A percentile compares a stretch with the other conserved stretches of the same genome.
These are phyloP conservation scores for Melanostoma mellinum DNA, from an alignment of 2,888 invertebrate genomes.

Conservation along the genomic window DNA sequence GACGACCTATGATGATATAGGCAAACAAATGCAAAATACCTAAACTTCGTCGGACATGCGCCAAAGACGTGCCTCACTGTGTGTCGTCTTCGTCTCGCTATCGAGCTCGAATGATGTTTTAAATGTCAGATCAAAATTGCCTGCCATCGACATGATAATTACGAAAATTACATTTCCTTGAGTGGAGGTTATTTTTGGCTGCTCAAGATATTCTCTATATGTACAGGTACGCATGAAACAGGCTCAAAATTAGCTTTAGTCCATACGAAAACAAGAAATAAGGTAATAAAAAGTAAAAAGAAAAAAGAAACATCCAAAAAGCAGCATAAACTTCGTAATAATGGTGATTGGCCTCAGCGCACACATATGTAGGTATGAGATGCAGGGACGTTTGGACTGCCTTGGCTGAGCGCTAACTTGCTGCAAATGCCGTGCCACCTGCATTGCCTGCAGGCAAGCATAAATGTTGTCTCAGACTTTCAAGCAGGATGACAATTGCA, in stretches of 20 bases:
- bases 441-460: slow-evolving; percentile 54
- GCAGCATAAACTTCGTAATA: slow-evolving; percentile 45
- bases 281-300: neutral
- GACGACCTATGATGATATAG: too few species aligned
- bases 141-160: slow-evolving; percentile 61
- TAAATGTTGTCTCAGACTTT: slow-evolving; percentile 37
- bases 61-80: neutral
- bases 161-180: slow-evolving; percentile 52
- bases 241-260: slow-evolving; percentile 50
- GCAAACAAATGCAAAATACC: too few species aligned
- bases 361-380: slow-evolving; percentile 22
- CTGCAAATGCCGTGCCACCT: slow-evolving; percentile 54
- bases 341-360: slow-evolving; percentile 53
- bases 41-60: too few species aligned
- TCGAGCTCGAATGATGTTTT: slow-evolving; percentile 47
- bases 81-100: slow-evolving; percentile 22
- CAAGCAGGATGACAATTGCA: slow-evolving; percentile 65
- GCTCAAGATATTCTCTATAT: slow-evolving; percentile 8
- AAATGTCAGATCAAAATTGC: slow-evolving; percentile 62
- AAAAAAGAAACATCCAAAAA: slow-evolving; percentile 10
- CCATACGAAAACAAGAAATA: slow-evolving; percentile 8
- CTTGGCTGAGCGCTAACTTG: slow-evolving; percentile 28
- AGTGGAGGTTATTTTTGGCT: slow-evolving; percentile 27
- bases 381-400: slow-evolving; percentile 25
- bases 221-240: slow-evolving; percentile 19